Conservation (phyloP, 2,888 invertebrate genomes). For the Heteromyza rotundicornis region DNA sequence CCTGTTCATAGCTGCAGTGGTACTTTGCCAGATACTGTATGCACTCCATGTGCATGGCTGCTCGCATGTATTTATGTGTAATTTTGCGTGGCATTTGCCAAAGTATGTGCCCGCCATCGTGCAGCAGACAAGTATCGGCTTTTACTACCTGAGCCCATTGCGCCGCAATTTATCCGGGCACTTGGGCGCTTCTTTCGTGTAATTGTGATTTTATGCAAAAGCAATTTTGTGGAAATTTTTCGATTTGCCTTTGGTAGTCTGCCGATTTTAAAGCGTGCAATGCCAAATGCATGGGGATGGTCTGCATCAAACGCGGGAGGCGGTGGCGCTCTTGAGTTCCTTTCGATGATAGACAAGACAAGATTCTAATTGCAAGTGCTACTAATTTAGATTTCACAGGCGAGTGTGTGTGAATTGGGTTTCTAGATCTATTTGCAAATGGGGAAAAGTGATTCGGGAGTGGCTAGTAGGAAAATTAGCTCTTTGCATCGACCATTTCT, state of each 20-base stretch:
- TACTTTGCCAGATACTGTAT: background rate
- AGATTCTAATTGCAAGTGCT: background rate
- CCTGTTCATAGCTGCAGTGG: too few relatives aligned
- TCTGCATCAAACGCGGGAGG: too few relatives aligned
- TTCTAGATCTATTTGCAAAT: too few relatives aligned
- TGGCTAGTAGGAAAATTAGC: too few relatives aligned
- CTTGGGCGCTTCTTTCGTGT: constrained; percentile 23
- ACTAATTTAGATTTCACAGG: background rate
- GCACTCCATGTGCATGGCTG: background rate
- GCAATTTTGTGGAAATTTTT: constrained; percentile 58
- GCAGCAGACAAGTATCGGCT: background rate
- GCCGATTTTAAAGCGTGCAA: too few relatives aligned
- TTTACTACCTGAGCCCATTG: constrained; percentile 8
- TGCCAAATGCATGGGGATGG: too few relatives aligned
- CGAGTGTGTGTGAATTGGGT: too few relatives aligned
- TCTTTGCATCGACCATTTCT: too few relatives aligned
- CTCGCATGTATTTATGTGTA: background rate
- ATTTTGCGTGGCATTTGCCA: background rate
- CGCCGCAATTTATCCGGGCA: constrained; percentile 15
- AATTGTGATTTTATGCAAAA: constrained; percentile 52
- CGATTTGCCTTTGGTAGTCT: too few relatives aligned
- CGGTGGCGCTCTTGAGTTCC: too few relatives aligned
- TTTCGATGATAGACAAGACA: background rate
- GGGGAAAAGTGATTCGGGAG: too few relatives aligned
- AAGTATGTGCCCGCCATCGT: background rate